Evolutionary conservation across 2,888 invertebrate genomes (phyloP), one percentile per base, ranked within the genome.

Genomic region (Polylopha cassiicola): DNA sequence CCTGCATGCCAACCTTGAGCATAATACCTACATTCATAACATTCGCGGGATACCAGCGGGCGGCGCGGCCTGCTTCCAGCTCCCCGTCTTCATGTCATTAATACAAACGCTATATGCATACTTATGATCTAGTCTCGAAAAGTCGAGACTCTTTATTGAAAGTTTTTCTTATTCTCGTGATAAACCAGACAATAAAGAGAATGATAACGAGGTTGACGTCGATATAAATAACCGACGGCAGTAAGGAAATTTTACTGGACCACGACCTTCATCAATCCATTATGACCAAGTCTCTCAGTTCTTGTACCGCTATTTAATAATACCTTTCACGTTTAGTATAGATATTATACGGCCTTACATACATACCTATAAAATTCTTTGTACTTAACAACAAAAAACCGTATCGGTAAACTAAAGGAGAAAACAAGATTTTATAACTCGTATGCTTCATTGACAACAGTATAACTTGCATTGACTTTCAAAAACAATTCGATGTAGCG

Each of bases 1-100:
- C 61, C 60, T 53, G 39, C 50, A 50, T 51, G 52, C 42, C 36
- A 31, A 45, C 44, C 32, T 23, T 22, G 24, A 27, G 48, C 48
- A 46, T 58, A 59, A 62, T 63, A 58, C n/a, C n/a, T n/a, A n/a
- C 62, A 65, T 66, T 67, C 61, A 65, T 63, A 60, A 58, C 53
- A 57, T 58, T 54, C 57, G 48, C 49, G 53, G 47, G 47, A 63
- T 59, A 58, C 58, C 59, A 39, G 22, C 34, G 50, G 47, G 37
- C 41, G 34, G 27, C 37, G 46, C 46, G 44, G 42, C 45, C 34
- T 32, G 21, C 50, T 43, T n/a, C n/a, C n/a, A n/a, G n/a, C n/a
- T n/a, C n/a, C 42, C 48, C 57, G 54, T 59, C 61, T 57, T 60
- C 53, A 50, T 48, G 38, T 52, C 56, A 63, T 67, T 64, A 69